phyloP scores from a whole-genome alignment of 2,797 vertebrate species.

The Hylomyscus alleni region DNA sequence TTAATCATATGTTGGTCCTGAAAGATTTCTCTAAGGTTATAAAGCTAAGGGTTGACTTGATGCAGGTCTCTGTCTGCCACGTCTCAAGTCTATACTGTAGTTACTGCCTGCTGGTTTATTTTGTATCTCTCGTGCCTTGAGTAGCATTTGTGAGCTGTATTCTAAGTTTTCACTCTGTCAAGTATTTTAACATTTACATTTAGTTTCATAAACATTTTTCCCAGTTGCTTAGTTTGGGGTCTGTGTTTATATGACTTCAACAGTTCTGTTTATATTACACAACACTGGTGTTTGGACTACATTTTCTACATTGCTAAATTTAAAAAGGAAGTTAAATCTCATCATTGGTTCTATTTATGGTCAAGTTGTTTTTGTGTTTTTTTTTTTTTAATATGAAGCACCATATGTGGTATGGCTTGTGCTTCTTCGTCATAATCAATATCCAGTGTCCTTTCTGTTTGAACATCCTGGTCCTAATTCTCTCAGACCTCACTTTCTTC shows the following conservation, averaged over 20 bases:
- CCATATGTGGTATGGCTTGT: not conserved
- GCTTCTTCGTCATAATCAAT: not conserved
- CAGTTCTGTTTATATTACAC: constrained; percentile 2
- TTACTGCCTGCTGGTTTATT: not conserved
- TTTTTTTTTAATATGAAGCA: not conserved
- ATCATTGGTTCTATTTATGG: constrained; percentile 40
- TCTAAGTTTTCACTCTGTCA: constrained; percentile 55
- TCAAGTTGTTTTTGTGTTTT: not conserved
- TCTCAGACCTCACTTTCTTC: not conserved
- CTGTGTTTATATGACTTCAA: constrained; percentile 36
- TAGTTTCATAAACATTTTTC: constrained; percentile 25
- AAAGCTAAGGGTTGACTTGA: not conserved
- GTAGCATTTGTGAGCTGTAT: not conserved
- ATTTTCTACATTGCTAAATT: constrained; percentile 4
- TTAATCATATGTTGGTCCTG: not conserved
- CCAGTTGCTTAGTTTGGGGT: not conserved
- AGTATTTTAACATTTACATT: constrained; percentile 27
- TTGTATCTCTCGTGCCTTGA: not conserved
- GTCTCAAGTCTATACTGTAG: not conserved
- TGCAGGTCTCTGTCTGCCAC: not conserved
- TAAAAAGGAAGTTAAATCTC: not conserved
- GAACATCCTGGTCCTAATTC: not conserved
- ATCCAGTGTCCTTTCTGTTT: not conserved
- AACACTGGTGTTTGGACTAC: not conserved
- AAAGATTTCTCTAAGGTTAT: not conserved